Evolutionary conservation across 1,140 invertebrate species (phyloP).

Genomic region (Euura lappo): DNA sequence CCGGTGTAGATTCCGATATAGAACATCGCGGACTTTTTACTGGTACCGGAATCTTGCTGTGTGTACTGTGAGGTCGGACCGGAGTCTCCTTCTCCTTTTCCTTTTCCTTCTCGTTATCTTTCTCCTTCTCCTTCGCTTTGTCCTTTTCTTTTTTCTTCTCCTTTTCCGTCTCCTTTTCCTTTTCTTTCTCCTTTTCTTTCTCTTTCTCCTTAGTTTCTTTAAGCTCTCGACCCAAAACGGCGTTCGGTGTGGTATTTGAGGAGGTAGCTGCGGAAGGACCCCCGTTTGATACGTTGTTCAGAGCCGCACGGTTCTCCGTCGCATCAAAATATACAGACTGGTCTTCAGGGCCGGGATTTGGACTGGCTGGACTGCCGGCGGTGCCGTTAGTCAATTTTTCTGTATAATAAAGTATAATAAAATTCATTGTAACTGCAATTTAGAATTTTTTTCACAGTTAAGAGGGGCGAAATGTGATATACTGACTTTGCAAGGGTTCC

Average conservation of each 20-base stretch:
- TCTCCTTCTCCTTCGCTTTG: constrained; percentile 20
- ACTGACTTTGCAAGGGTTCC: constrained; percentile 53
- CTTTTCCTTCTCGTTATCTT: constrained; percentile 33
- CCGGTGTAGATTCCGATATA: constrained; percentile 55
- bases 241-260: constrained; percentile 36
- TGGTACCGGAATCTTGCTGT: constrained; percentile 60
- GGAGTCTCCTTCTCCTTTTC: constrained; percentile 47
- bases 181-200: constrained; percentile 24
- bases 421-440: constrained; percentile 6
- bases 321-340: constrained; percentile 71
- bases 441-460: too few species aligned
- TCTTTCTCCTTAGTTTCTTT: constrained; percentile 41
- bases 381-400: constrained; percentile 58
- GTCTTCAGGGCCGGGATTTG: constrained; percentile 63
- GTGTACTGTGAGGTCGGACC: constrained; percentile 45
- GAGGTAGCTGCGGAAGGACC: constrained; percentile 29
- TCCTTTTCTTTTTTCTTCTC: constrained; percentile 24
- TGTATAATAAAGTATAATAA: constrained; percentile 33
- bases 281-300: constrained; percentile 40
- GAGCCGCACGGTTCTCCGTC: constrained; percentile 58
- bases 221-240: constrained; percentile 40
- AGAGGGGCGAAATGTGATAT: neutral
- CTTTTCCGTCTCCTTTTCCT: neutral
- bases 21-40: constrained; percentile 59
- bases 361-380: constrained; percentile 60